Evolutionary conservation across 2,113 vertebrate species (phyloP).

Genomic region (Cervus canadensis): DNA sequence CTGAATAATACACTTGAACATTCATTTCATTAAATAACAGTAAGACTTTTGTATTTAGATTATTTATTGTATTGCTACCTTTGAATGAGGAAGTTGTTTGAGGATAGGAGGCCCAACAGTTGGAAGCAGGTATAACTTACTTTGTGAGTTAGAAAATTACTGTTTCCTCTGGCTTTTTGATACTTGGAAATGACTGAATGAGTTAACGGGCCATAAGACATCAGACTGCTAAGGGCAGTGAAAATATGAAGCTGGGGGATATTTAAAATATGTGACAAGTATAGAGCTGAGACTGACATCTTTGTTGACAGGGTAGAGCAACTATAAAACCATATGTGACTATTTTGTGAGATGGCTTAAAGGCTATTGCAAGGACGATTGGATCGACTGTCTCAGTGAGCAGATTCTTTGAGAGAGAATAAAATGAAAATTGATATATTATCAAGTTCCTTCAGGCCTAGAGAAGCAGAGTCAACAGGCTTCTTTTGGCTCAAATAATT

Average conservation of each 20-base stretch:
- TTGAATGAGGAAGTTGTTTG: neutral
- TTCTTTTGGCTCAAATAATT: constrained; percentile 16
- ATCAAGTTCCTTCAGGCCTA: neutral
- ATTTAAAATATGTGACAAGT: neutral
- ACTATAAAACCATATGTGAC: neutral
- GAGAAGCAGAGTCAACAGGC: neutral
- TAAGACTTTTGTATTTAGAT: neutral
- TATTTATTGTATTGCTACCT: neutral
- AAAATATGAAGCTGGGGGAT: neutral
- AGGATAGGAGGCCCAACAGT: neutral
- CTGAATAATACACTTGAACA: neutral
- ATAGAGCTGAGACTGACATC: neutral
- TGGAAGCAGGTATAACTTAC: neutral
- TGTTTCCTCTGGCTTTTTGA: neutral
- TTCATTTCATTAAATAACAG: neutral
- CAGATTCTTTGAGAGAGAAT: neutral
- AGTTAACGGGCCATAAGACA: neutral
- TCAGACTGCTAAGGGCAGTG: neutral
- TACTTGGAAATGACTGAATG: neutral
- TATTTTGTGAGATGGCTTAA: neutral
- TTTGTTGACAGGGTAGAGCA: neutral
- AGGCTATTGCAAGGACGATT: neutral
- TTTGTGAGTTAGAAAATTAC: neutral
- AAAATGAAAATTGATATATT: neutral
- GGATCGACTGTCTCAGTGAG: neutral